Evolutionary conservation across 1,140 invertebrate genomes (phyloP).

Genomic region (Luehdorfia chinensis): DNA sequence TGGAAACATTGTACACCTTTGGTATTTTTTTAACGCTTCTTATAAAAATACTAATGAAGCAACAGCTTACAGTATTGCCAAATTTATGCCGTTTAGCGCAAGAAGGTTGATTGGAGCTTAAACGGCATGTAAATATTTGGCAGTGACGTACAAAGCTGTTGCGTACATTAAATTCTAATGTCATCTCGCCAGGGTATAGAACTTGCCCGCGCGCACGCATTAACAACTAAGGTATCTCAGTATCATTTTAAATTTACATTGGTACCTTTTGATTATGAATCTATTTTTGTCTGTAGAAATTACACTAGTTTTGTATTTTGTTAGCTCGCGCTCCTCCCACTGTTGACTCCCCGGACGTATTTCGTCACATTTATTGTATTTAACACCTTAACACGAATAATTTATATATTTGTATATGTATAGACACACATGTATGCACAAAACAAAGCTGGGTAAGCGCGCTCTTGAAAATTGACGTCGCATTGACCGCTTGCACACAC

Average conservation of each 20-base stretch:
- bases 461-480: slow-evolving; percentile 65
- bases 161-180: slow-evolving; percentile 22
- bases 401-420: slow-evolving; percentile 58
- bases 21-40: slow-evolving; percentile 14
- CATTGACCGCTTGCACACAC: slow-evolving; percentile 37
- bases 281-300: slow-evolving; percentile 80
- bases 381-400: slow-evolving; percentile 67
- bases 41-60: slow-evolving; percentile 16
- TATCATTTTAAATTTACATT: slow-evolving; percentile 78
- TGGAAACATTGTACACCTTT: slow-evolving; percentile 3
- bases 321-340: slow-evolving; percentile 42
- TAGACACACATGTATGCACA: slow-evolving; percentile 53
- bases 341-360: slow-evolving; percentile 60
- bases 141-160: slow-evolving; percentile 3
- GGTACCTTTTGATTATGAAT: slow-evolving; percentile 82
- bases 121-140: background rate
- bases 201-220: slow-evolving; percentile 61
- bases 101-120: background rate
- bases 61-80: slow-evolving; percentile 11
- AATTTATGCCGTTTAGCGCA: background rate
- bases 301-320: slow-evolving; percentile 75
- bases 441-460: slow-evolving; percentile 56
- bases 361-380: slow-evolving; percentile 53
- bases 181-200: slow-evolving; percentile 32
- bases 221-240: slow-evolving; percentile 70